Base-by-base conservation (phyloP, 30 jellyfish, hydroid and myxozoan species). In the Turritopsis dohrnii region DNA sequence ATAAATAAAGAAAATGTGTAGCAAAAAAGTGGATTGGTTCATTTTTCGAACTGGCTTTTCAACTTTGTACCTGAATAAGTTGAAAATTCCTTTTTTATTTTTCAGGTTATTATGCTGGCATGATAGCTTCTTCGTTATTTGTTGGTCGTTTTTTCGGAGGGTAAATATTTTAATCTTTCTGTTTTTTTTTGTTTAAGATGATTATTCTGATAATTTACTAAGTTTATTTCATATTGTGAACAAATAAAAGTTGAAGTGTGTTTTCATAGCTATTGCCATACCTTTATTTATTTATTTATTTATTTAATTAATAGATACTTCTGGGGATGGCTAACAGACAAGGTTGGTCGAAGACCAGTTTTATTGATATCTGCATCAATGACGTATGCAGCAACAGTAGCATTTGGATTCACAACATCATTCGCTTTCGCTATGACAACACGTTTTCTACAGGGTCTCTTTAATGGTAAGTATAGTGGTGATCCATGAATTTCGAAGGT, bases 291-390 rank as follows among this genome's bases (percentile, higher is more conserved):
- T n/a, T n/a, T n/a, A n/a, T n/a, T 54, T 21, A 41, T n/a, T n/a
- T n/a, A n/a, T 27, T 83, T 85, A n/a, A n/a, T n/a, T n/a, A n/a
- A 53, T 81, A 93, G 98, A 76, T 93, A 93, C 80, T 93, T 93
- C 65, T 93, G 98, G 98, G 98, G 98, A 0, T 93, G 95, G 87
- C 72, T 86, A 54, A 93, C 98, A 1, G 98, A 93, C 86, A 88
- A 88, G 71, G 21, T 88, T 23, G 98, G 98, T 0, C 93, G 98
- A 19, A 89, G 95, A 25, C 98, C 98, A 13, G 96, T 93, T 7
- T 90, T 93, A 26, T 80, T 93, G 80, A 8, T 88, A 0, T 93
- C 98, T 29, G 95, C 98, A 16, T 7, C 87, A 1, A 30, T 93
- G 79, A 93, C 98, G 0, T 93, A 93, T 74, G 66, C 71, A 54